Base-by-base conservation (phyloP, 2,797 vertebrate genomes). In the Dermochelys coriacea region DNA sequence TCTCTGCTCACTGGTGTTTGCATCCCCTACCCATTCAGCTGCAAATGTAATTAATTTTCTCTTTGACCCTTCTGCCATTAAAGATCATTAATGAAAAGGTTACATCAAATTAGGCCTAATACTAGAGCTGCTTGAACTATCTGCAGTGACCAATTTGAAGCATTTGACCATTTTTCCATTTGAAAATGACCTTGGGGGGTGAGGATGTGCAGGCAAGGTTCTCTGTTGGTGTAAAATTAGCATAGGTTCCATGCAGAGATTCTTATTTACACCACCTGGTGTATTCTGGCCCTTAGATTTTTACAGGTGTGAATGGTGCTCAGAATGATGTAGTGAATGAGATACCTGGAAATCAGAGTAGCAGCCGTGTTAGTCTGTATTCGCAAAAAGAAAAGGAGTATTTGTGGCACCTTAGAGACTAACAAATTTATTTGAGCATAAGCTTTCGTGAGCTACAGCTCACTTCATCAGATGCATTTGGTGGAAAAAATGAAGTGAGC, bases 11-110 rank as follows among this genome's bases (percentile, higher is more conserved):
- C 92, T 64, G 51, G 64, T 45, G 50, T 97, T 96, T 92, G 49
- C 41, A 93, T 86, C 41, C 5, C 80, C 81, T 96, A 93, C 85
- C 94, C 94, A 86, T 93, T 93, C 80, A 92, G 29, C 91, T 88
- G 88, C 87, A 95, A 86, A 55, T 96, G 95, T 91, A 95, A 95
- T 95, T 96, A 94, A 83, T 89, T 97, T 96, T 85, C 89, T 91
- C n/a, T 86, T 93, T 95, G 87, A 23, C 27, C 31, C 19, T 87
- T 45, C 49, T 15, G 8, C 71, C 93, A 59, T 95, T 97, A 96
- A 87, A 7, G 91, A 95, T 94, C 21, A 81, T 74, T 55, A 96
- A 93, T 89, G 85, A 96, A 97, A 95, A 95, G 2, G 93, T 93
- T 94, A 92, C 90, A 50, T 91, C 71, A 92, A 90, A 94, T 64